Evolutionary conservation across 2,797 vertebrate genomes (phyloP), one percentile per base, ranked within the genome.

Genomic region (Odontamblyopus rebecca): DNA sequence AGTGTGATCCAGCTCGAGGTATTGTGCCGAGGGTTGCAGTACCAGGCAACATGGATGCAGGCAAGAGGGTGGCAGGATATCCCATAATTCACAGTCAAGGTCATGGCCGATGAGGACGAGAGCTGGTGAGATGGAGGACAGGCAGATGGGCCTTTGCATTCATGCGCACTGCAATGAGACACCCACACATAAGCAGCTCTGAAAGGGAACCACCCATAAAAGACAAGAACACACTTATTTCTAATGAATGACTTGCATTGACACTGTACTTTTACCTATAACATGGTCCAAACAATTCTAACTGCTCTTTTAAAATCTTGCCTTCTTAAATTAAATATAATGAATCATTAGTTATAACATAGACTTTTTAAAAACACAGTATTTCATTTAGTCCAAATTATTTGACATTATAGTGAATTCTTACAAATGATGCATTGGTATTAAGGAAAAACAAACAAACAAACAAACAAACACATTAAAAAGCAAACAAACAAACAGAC

Each of bases 51-150:
- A 82, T 82, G 84, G 84, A 82, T 86, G 84, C 75, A 73, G 72
- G 63, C 80, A 71, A 84, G 81, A 80, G 82, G 87, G 77, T 89
- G 89, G 88, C 87, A 82, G 75, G 80, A 77, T 73, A 82, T 86
- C 85, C 86, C 81, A 86, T 88, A 86, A 89, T 90, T 90, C 84
- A 86, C 69, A 77, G 88, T 89, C 91, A 93, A 91, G 92, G 90
- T 93, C 90, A 89, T 66, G 77, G 81, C 77, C 68, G 67, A 73
- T 69, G 69, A 73, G 62, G 72, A 73, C 71, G 80, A 74, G 76
- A 61, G 78, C 71, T n/a, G 51, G 79, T 68, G 61, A 67, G 72
- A 80, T 63, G 78, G n/a, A 73, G 54, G 63, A 67, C 16, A 67
- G 72, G 72, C 71, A 68, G 79, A 81, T 65, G 70, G 71, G 67